A percentile compares a stretch with the other conserved stretches of the same genome.
phyloP scores from a whole-genome alignment of 2,888 invertebrate species.

The Lumbricus terrestris region DNA sequence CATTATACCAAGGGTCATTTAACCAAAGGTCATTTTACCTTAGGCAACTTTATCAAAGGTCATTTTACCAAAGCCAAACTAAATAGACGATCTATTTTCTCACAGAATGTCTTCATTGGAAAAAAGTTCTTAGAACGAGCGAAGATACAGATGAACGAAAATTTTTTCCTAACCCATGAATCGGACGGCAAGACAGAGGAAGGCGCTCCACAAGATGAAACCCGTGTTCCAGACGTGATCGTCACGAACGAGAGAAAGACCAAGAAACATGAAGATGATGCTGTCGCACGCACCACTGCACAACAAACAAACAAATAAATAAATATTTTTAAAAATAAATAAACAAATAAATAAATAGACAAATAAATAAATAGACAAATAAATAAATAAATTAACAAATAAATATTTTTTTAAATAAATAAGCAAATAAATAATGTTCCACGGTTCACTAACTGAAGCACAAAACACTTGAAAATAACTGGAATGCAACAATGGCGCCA shows the following conservation, averaged over 20 bases:
- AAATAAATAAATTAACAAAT: neutral
- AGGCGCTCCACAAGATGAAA: conserved; percentile 60
- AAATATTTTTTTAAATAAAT: neutral
- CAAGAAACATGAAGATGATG: conserved; percentile 65
- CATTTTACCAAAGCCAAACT: no score
- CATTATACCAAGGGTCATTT: no score
- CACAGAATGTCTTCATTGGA: no score
- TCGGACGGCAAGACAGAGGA: conserved; percentile 60
- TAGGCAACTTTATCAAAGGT: no score
- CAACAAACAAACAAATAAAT: neutral
- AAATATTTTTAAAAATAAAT: neutral
- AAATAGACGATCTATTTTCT: no score
- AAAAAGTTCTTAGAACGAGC: neutral
- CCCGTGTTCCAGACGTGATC: conserved; percentile 61
- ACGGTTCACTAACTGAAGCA: no score
- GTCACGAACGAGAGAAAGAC: conserved; percentile 62
- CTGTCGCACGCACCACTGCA: conserved; percentile 63
- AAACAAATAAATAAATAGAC: neutral
- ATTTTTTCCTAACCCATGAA: conserved; percentile 42
- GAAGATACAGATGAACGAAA: neutral
- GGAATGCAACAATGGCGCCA: no score
- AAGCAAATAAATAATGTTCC: neutral
- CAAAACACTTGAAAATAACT: neutral
- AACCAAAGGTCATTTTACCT: no score
- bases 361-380: neutral